Evolutionary conservation across 2,113 vertebrate genomes (phyloP).

Genomic region (Dolichallabes microphthalmus): DNA sequence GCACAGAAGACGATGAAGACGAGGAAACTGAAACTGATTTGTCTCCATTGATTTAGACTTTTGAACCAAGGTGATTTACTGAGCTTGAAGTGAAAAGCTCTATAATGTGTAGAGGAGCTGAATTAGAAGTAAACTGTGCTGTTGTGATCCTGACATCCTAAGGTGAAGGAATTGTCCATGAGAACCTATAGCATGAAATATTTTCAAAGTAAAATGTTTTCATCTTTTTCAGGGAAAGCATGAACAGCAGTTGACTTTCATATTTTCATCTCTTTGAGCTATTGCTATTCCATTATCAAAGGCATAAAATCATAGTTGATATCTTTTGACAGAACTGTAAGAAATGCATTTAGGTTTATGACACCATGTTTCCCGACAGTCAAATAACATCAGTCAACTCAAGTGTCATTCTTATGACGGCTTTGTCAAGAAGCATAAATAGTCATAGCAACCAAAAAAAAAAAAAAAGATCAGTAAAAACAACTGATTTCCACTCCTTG

Average conservation of each 20-base stretch:
- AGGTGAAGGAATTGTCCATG: not conserved
- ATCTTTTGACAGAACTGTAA: not conserved
- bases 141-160: not conserved
- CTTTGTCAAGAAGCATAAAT: not conserved
- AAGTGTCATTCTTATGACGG: not conserved
- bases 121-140: not conserved
- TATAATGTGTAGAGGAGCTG: not conserved
- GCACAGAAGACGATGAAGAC: no score
- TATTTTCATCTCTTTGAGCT: not conserved
- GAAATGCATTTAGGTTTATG: not conserved
- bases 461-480: not conserved
- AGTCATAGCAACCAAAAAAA: not conserved
- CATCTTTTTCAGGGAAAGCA: not conserved
- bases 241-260: not conserved
- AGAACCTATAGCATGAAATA: not conserved
- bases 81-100: not conserved
- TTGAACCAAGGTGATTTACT: not conserved
- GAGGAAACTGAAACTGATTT: not conserved
- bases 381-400: not conserved
- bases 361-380: not conserved
- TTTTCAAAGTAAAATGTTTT: not conserved
- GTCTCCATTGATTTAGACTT: not conserved
- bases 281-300: not conserved
- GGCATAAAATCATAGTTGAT: not conserved
- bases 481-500: not conserved